A percentile compares a stretch with the other conserved stretches of the same genome.
phyloP scores from a whole-genome alignment of 2,797 vertebrate genomes.

The Pangasius larnaudii region DNA sequence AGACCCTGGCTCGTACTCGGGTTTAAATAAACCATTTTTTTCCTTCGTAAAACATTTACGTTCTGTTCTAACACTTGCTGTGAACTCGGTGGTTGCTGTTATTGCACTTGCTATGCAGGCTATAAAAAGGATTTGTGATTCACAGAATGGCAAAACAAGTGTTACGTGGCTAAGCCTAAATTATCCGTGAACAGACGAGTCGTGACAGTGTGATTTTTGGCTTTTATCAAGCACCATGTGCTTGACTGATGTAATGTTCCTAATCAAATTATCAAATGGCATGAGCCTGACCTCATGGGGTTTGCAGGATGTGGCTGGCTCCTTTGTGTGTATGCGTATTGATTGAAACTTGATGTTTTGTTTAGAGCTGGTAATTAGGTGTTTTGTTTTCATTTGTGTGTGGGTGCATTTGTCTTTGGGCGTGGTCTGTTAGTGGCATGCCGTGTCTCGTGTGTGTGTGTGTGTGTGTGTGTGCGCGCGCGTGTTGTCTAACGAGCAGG shows the following conservation, averaged over 20 bases:
- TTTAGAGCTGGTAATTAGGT: conserved; percentile 1
- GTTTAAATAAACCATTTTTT: neutral
- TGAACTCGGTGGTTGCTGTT: neutral
- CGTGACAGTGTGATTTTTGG: conserved; percentile 17
- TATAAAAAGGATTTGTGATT: conserved; percentile 37
- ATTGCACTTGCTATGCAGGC: conserved; percentile 14
- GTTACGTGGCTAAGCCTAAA: neutral
- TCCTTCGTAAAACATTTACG: neutral
- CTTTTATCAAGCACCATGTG: neutral
- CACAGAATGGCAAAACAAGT: conserved; percentile 7
- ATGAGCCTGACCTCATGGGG: neutral
- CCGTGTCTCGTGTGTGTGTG: neutral
- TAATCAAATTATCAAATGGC: conserved; percentile 4
- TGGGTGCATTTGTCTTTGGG: neutral
- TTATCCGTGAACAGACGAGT: conserved; percentile 20
- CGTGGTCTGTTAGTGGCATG: conserved; percentile 18
- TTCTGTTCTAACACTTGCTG: neutral
- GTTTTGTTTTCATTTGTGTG: neutral
- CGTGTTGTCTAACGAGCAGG: conserved; percentile 40
- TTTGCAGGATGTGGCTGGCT: neutral
- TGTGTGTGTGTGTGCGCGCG: neutral
- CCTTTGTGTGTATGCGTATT: neutral
- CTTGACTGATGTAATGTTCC: neutral
- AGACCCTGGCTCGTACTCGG: too few species aligned
- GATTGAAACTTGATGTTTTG: neutral